Base-by-base conservation (phyloP, 2,113 vertebrate species). In the Gavia stellata region DNA sequence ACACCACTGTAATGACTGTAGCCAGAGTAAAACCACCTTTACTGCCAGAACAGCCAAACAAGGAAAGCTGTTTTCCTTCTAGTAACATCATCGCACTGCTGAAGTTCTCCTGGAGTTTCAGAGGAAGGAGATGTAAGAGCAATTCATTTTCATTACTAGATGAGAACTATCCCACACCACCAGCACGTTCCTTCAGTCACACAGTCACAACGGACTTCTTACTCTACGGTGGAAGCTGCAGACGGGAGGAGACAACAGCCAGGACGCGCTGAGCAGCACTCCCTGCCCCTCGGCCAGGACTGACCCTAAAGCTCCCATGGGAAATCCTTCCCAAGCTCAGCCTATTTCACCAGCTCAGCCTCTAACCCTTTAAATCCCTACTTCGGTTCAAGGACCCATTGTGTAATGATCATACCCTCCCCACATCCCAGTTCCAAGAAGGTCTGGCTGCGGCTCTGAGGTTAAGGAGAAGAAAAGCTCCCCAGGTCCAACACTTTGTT, bases 1-100 rank as follows among this genome's bases (percentile, higher is more conserved):
- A 7, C 0, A 1, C 5, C 25, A 5, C 34, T 9, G 10, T 9
- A 9, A 24, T 0, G 10, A 7, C 38, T 5, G 14, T 0, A 12
- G 19, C 34, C 53, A 23, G 52, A 33, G n/a, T 5, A 28, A 80
- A 68, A 18, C 15, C 47, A 24, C 59, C 18, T 4, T 5, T 4
- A 6, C 34, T 7, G 42, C 40, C 38, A 13, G 4, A 36, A 33
- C 18, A 47, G 13, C 45, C 16, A 3, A 2, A 15, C 24, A 8
- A 10, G 44, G 42, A 15, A 14, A 24, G 34, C 47, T 9, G 5
- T 1, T 24, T 6, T 3, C 7, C 3, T 3, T 21, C 17, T 1
- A 17, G 23, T 6, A 19, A 31, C 42, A 8, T 7, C n/a, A 2
- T 6, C 14, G 5, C 0, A 1, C 40, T 72, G 83, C 52, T 42